Evolutionary conservation across 2,797 vertebrate species (phyloP), one percentile per base, ranked within the genome.

Genomic region (Phoeniculus purpureus): DNA sequence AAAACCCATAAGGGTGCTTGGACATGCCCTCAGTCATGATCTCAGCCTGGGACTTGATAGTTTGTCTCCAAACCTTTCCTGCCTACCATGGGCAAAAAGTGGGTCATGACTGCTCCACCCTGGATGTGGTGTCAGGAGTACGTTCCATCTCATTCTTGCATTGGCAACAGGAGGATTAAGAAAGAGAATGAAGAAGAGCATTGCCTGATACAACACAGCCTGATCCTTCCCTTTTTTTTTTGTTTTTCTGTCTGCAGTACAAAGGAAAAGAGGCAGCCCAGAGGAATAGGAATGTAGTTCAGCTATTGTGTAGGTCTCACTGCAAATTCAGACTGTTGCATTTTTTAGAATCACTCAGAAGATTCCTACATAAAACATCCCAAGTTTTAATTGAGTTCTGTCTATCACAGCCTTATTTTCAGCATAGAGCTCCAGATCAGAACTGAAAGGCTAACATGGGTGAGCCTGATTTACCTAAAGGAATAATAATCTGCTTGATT

Each of bases 401-500:
- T 27, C 32, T 55, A 18, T 68, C 47, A 20, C 13, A 8, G 23
- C 22, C 18, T 76, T 68, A 50, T 26, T 85, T 78, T 85, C 23
- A 68, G 19, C 43, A 19, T 4, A 48, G 19, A 51, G 3, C 34
- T 92, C 54, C 54, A 20, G 51, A 82, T 34, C 29, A 77, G 54
- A 90, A 40, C 12, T 2, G 0, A 25, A 83, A 58, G 15, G 31
- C 56, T 89, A 76, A 64, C 19, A n/a, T 73, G 55, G 20, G 22
- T 81, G 50, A 91, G 72, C 40, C 60, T 48, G 45, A 70, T 70
- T 88, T 89, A 62, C 68, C 71, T 90, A 67, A 74, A 85, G 40
- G 65, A 87, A 92, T 23, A 92, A 89, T 60, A 60, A 47, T n/a
- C 56, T 56, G 72, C 51, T 79, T 75, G 23, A 25, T 83, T 72